These are phyloP conservation scores for Scolopax bukidnonensis DNA, from an alignment of 2,797 vertebrate species.

Conservation along the genomic window DNA sequence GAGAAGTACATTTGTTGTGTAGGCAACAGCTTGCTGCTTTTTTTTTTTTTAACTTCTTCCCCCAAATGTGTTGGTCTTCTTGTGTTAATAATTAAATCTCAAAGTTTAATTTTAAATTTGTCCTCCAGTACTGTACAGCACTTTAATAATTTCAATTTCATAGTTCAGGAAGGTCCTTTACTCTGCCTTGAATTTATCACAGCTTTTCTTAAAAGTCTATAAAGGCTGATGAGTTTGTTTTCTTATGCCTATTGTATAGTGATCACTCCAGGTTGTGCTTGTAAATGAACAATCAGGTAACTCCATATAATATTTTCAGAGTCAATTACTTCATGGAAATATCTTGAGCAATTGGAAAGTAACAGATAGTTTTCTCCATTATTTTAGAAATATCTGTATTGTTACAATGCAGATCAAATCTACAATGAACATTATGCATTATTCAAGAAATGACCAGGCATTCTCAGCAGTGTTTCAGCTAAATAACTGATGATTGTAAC, in stretches of 20 bases:
- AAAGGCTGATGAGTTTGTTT: constrained; percentile 76
- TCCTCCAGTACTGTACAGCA: constrained; percentile 7
- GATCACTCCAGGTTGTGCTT: constrained; percentile 70
- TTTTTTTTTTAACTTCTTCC: fast-evolving
- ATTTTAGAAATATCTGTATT: constrained; percentile 79
- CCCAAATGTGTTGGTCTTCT: constrained; percentile 17
- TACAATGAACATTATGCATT: constrained; percentile 77
- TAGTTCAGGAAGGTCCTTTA: constrained; percentile 62
- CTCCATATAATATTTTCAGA: constrained; percentile 71
- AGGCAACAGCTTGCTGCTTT: not conserved
- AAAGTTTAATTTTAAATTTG: constrained; percentile 72
- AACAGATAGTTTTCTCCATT: constrained; percentile 78
- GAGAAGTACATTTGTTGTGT: constrained; percentile 27
- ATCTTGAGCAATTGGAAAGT: constrained; percentile 72
- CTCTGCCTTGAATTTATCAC: constrained; percentile 54
- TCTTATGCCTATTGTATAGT: constrained; percentile 63
- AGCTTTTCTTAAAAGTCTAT: constrained; percentile 71
- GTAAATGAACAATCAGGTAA: constrained; percentile 65
- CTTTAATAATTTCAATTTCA: constrained; percentile 73
- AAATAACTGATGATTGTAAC: constrained; percentile 89
- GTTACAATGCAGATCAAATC: constrained; percentile 78
- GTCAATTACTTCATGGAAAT: constrained; percentile 81
- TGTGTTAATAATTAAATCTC: constrained; percentile 72
- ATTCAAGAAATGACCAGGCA: constrained; percentile 80
- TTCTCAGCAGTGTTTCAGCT: constrained; percentile 79